These are phyloP conservation scores for Hydrozoanthus tunicans DNA, from an alignment of 64 coral and sea anemone genomes.

Conservation along the genomic window DNA sequence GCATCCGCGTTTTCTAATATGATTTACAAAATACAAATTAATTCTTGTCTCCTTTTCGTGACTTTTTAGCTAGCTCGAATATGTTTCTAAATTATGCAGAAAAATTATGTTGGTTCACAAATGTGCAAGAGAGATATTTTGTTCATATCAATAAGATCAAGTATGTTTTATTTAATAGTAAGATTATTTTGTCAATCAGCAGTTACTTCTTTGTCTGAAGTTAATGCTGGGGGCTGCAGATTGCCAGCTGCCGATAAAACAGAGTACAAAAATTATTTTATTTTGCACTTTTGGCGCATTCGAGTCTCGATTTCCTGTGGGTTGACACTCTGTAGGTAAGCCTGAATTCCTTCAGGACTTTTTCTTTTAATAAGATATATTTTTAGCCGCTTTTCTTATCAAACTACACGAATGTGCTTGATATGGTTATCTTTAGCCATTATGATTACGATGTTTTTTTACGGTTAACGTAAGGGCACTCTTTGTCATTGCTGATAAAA, in stretches of 20 bases:
- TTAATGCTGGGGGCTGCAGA: slow-evolving; percentile 30
- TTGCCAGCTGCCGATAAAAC: neutral
- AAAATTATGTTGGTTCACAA: neutral
- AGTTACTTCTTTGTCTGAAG: slow-evolving; percentile 49
- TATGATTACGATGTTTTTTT: slow-evolving; percentile 32
- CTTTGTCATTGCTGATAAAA: neutral
- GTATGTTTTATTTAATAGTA: slow-evolving; percentile 53
- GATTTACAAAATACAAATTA: neutral
- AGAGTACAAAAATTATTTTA: neutral
- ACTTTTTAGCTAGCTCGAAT: neutral
- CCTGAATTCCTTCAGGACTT: no score
- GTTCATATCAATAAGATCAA: slow-evolving; percentile 31
- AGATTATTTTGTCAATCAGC: slow-evolving; percentile 62
- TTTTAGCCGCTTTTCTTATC: slow-evolving; percentile 1
- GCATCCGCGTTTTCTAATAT: neutral
- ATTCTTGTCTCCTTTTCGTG: slow-evolving; percentile 34
- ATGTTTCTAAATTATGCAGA: slow-evolving; percentile 43
- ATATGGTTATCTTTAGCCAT: slow-evolving; percentile 30
- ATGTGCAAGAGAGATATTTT: slow-evolving; percentile 21
- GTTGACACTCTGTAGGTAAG: no score
- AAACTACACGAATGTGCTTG: neutral
- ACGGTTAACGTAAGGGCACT: neutral
- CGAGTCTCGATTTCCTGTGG: no score
- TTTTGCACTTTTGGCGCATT: slow-evolving; percentile 12
- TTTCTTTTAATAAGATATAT: no score